Percentiles rank a stretch among this genome's conserved stretches.
These are phyloP conservation scores for Hypomesus transpacificus DNA, from an alignment of 2,113 vertebrate species.

Conservation along the genomic window DNA sequence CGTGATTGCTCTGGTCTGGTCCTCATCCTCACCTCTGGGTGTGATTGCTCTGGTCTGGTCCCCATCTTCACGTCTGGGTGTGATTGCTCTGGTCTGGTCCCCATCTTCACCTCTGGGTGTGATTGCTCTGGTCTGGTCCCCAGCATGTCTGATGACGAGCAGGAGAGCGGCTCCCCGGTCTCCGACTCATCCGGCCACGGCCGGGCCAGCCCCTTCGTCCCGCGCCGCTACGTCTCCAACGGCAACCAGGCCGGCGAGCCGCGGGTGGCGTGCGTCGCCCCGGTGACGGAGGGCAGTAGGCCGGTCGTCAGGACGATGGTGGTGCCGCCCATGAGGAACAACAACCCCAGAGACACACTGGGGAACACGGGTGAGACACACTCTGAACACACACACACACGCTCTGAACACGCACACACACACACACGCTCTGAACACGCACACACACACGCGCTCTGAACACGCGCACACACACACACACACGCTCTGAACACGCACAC, in stretches of 20 bases:
- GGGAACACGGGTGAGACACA: slow-evolving; percentile 76
- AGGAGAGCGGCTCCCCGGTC: slow-evolving; percentile 87
- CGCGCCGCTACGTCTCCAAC: slow-evolving; percentile 79
- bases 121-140: slow-evolving; percentile 3
- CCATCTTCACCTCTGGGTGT: not conserved
- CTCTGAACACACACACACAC: too few species aligned
- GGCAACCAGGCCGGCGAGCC: slow-evolving; percentile 76
- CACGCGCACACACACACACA: not conserved
- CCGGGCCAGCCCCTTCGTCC: slow-evolving; percentile 81
- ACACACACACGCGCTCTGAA: not conserved
- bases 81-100: not conserved
- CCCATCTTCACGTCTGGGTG: not conserved
- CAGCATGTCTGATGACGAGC: slow-evolving; percentile 96
- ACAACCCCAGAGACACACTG: slow-evolving; percentile 71
- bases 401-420: not conserved
- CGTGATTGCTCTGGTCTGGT: not conserved
- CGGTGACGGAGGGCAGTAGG: slow-evolving; percentile 76
- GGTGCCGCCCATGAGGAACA: slow-evolving; percentile 86
- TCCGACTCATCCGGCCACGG: slow-evolving; percentile 83
- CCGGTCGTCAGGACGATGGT: slow-evolving; percentile 85
- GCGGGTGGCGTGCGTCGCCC: slow-evolving; percentile 61
- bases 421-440: not conserved
- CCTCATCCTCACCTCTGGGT: not conserved
- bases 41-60: slow-evolving; percentile 5
- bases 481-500: not conserved